Conservation (phyloP, 2,113 vertebrate genomes). For the Chiloscyllium plagiosum region DNA sequence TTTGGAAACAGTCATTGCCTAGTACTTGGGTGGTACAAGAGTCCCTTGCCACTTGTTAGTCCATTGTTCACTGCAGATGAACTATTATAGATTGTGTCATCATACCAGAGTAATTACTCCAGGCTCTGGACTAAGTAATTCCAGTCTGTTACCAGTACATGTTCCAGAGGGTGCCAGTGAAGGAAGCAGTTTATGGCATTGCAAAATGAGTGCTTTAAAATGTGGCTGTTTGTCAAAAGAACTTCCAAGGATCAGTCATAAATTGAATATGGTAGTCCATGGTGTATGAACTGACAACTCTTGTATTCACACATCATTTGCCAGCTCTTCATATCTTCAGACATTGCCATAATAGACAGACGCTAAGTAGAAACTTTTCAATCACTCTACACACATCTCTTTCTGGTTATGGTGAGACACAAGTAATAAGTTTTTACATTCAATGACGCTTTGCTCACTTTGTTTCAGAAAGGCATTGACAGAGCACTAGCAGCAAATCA, state of each 20-base stretch:
- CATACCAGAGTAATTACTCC: too few relatives aligned
- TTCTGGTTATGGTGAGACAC: neutral
- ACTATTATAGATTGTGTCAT: too few relatives aligned
- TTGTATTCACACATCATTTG: neutral
- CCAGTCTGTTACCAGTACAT: neutral
- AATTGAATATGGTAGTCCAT: neutral
- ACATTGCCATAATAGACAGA: neutral
- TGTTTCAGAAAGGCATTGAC: too few relatives aligned
- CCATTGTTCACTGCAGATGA: too few relatives aligned
- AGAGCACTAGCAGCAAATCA: too few relatives aligned
- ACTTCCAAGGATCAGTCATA: neutral
- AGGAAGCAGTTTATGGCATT: neutral
- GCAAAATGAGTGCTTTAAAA: neutral
- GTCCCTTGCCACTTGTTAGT: too few relatives aligned
- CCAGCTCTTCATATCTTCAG: neutral
- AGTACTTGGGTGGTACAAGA: too few relatives aligned
- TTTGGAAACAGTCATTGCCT: too few relatives aligned
- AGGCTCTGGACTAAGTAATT: neutral
- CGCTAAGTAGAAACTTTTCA: neutral
- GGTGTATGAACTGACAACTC: neutral
- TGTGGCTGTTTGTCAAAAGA: neutral
- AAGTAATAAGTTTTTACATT: too few relatives aligned
- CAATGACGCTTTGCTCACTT: too few relatives aligned
- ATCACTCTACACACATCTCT: neutral
- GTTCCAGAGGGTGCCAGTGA: neutral